Conservation (phyloP, 2,797 vertebrate species). For the Coregonus ussuriensis region DNA sequence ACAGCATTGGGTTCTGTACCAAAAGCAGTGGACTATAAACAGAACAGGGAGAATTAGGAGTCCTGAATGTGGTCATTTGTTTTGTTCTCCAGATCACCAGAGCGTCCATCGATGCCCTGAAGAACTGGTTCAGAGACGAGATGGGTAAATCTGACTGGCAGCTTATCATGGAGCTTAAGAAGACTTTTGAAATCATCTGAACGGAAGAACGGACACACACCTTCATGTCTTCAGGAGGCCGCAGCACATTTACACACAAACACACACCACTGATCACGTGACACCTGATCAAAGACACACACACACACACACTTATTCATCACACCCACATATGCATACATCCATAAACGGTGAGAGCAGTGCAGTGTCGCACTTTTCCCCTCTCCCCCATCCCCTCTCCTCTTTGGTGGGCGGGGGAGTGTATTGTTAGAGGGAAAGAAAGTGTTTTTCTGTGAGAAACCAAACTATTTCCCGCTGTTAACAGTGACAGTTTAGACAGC, state of each 20-base stretch:
- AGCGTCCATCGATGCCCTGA: constrained; percentile 94
- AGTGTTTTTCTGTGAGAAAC: constrained; percentile 98
- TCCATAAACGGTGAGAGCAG: constrained; percentile 28
- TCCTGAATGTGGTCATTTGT: background rate
- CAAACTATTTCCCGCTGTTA: constrained; percentile 92
- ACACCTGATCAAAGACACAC: constrained; percentile 24
- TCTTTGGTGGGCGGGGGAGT: constrained; percentile 38
- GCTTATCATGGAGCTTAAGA: constrained; percentile 98
- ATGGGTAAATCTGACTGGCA: constrained; percentile 98
- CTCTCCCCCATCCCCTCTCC: constrained; percentile 24
- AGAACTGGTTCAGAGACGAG: constrained; percentile 99
- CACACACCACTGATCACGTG: constrained; percentile 19
- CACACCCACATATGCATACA: constrained; percentile 24
- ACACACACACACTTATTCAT: constrained; percentile 3
- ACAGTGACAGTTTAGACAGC: constrained; percentile 88
- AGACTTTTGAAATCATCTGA: constrained; percentile 99
- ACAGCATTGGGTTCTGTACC: background rate
- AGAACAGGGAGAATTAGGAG: background rate
- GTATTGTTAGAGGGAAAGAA: constrained; percentile 58
- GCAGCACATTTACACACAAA: constrained; percentile 30
- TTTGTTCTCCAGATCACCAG: constrained; percentile 84
- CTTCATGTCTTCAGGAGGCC: constrained; percentile 16
- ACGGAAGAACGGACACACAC: constrained; percentile 25
- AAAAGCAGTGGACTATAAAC: background rate
- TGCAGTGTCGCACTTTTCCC: constrained; percentile 24